Conservation (phyloP, 2,797 vertebrate species). For the Fratercula arctica region DNA sequence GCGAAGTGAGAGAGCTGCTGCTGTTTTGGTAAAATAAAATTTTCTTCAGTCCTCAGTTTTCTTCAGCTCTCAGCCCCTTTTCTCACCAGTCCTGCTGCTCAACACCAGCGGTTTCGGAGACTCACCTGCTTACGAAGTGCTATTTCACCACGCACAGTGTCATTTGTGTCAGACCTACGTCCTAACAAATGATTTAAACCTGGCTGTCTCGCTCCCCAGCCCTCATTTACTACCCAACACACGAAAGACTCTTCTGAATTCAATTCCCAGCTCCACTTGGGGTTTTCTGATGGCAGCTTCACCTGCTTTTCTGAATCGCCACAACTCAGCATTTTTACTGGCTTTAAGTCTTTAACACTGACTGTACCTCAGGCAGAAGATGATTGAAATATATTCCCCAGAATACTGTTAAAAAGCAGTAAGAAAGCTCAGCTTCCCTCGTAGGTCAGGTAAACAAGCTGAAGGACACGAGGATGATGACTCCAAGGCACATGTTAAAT, state of each 20-base stretch:
- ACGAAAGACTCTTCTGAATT: background rate
- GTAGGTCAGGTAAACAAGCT: background rate
- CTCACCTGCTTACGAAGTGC: rapidly evolving
- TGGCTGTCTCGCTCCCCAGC: background rate
- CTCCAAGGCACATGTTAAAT: background rate
- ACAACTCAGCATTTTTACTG: background rate
- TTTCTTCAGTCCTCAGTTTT: background rate
- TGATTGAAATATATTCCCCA: background rate
- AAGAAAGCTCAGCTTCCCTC: background rate
- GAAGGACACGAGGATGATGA: background rate
- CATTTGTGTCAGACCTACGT: background rate
- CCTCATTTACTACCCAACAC: background rate
- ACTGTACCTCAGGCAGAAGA: background rate
- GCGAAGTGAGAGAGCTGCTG: background rate
- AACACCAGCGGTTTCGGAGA: background rate
- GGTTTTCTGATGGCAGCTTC: background rate
- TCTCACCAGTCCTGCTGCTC: background rate
- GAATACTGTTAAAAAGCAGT: background rate
- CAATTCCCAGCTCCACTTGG: background rate
- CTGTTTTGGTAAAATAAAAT: background rate
- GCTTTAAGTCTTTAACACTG: background rate
- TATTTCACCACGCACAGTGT: background rate
- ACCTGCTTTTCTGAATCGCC: background rate
- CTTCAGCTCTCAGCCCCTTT: background rate
- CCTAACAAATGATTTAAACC: background rate